Evolutionary conservation across 2,888 invertebrate species (phyloP), one percentile per base, ranked within the genome.

Genomic region (Aelia acuminata): DNA sequence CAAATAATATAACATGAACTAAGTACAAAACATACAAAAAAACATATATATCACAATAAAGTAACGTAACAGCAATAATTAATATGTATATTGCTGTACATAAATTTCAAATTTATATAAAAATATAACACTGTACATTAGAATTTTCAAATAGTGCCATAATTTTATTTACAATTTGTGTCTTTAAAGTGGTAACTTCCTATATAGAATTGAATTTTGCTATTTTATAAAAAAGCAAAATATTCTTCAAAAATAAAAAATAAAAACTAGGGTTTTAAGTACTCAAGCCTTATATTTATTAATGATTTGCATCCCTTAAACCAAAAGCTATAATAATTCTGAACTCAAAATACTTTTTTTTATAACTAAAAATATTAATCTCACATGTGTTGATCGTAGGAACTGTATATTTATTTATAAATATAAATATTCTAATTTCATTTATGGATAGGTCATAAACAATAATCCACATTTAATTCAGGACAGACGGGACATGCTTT

Each of bases 41-140:
- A 85, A 85, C 85, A 85, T 53, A 87, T 20, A 87, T 87, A 87
- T 87, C 87, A 87, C 87, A 87, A 87, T 87, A 63, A 87, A n/a
- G 39, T 26, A 26, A 70, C 43, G 39, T 87, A 48, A 20, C 63
- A 87, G 63, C 31, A 87, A 87, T 70, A 87, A 26, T 48, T 70
- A 43, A 48, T 3, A 48, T 1, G 70, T 70, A n/a, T 47, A 57
- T 84, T 47, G 70, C 57, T 70, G 87, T 47, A 87, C 87, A 70
- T 47, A 80, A 80, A 43, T 80, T 80, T 80, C 43, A 43, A 80
- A 80, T 53, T 85, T 57, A 53, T 87, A 87, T 70, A 87, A 87
- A 87, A 87, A 87, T 87, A 87, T 87, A 87, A 70, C 48, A 87
- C 43, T 87, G 57, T 87, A 87, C 85, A 57, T 70, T 43, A 70